phyloP scores from a whole-genome alignment of 2,888 invertebrate species.

The Sturmia bella region DNA sequence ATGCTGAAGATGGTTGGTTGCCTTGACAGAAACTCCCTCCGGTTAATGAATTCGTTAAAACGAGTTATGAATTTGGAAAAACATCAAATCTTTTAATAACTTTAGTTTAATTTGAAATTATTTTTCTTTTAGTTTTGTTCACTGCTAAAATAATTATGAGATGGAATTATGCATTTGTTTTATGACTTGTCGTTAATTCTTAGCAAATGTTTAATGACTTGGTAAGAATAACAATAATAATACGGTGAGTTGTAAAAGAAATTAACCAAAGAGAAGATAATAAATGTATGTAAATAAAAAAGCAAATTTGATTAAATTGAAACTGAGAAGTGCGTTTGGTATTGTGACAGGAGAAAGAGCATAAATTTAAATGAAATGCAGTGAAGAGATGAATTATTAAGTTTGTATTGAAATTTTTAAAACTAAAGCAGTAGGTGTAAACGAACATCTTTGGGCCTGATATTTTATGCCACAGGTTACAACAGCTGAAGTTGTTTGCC shows the following conservation, averaged over 20 bases:
- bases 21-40: conserved; percentile 53
- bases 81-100: conserved; percentile 70
- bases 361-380: not conserved
- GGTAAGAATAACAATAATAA: conserved; percentile 33
- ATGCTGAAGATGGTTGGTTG: conserved; percentile 31
- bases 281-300: conserved; percentile 31
- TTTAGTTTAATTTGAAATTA: conserved; percentile 67
- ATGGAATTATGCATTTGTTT: conserved; percentile 64
- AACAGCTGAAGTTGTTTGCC: too few species aligned
- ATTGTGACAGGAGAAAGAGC: not conserved
- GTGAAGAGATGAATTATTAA: too few species aligned
- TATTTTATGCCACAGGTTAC: too few species aligned
- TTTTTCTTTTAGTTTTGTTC: conserved; percentile 35
- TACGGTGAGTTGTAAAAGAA: conserved; percentile 28
- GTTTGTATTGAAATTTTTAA: too few species aligned
- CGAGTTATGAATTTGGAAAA: conserved; percentile 66
- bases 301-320: conserved; percentile 55
- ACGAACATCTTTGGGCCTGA: too few species aligned
- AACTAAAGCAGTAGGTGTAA: too few species aligned
- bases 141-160: conserved; percentile 41
- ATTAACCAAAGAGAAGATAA: conserved; percentile 21
- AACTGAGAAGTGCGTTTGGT: conserved; percentile 25
- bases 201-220: conserved; percentile 60
- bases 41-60: conserved; percentile 69
- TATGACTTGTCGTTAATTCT: conserved; percentile 69